phyloP scores from a whole-genome alignment of 2,888 invertebrate species.

The Chorisops tibialis region DNA sequence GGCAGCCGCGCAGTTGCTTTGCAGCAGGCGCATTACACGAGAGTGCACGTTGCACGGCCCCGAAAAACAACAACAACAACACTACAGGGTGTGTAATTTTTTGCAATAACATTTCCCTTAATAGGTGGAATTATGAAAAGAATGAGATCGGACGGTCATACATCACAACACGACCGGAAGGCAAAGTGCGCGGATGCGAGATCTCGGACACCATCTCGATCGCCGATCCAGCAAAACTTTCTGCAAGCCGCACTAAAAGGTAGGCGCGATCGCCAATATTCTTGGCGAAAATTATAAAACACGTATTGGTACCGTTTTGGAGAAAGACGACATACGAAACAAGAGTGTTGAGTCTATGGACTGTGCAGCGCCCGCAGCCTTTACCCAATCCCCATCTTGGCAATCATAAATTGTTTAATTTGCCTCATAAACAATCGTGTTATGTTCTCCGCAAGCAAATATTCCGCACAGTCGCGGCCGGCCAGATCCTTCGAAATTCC shows the following conservation, averaged over 20 bases:
- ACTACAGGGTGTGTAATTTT: slow-evolving; percentile 40
- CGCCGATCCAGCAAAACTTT: no score
- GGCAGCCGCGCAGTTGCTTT: not conserved
- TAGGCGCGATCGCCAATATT: no score
- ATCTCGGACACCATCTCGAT: slow-evolving; percentile 10
- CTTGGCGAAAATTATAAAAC: not conserved
- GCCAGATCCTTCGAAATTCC: slow-evolving; percentile 1
- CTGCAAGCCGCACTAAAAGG: no score
- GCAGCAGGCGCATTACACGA: not conserved
- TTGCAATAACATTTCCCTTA: slow-evolving; percentile 41
- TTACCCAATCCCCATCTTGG: slow-evolving; percentile 32
- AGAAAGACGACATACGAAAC: slow-evolving; percentile 3
- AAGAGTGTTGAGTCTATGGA: slow-evolving; percentile 32
- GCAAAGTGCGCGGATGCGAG: slow-evolving; percentile 26
- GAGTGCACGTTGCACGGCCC: not conserved
- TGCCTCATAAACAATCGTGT: slow-evolving; percentile 54
- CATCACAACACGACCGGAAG: slow-evolving; percentile 38
- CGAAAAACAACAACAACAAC: slow-evolving; percentile 16
- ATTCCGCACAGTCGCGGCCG: not conserved
- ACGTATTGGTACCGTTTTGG: not conserved
- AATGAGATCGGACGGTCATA: slow-evolving; percentile 38
- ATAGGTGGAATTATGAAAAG: slow-evolving; percentile 41
- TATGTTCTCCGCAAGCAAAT: slow-evolving; percentile 36
- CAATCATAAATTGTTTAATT: slow-evolving; percentile 54
- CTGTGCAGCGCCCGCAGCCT: slow-evolving; percentile 26